These are phyloP conservation scores for Phaedon cochleariae DNA, from an alignment of 2,888 invertebrate genomes.

Conservation along the genomic window DNA sequence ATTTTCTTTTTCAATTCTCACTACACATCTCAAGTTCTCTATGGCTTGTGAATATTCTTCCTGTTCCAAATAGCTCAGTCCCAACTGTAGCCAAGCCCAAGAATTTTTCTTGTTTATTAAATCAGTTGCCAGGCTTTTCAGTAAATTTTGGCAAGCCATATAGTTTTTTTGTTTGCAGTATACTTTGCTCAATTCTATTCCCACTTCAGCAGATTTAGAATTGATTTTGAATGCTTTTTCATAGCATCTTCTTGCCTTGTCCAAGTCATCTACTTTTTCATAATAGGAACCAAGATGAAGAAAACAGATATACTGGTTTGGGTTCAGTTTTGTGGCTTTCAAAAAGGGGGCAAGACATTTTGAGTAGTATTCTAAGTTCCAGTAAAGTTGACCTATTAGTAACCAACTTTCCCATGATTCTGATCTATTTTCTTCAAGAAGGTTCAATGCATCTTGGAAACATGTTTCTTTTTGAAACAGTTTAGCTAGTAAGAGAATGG, in stretches of 20 bases:
- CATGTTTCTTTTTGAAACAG: conserved; percentile 64
- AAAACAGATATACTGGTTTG: conserved; percentile 79
- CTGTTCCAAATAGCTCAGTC: conserved; percentile 79
- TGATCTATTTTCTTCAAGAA: conserved; percentile 60
- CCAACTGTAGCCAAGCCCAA: conserved; percentile 87
- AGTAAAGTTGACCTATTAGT: conserved; percentile 70
- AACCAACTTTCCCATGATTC: conserved; percentile 66
- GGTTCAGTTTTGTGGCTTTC: conserved; percentile 76
- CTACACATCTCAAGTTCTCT: conserved; percentile 76
- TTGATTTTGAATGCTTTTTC: conserved; percentile 84
- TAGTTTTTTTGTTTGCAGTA: conserved; percentile 75
- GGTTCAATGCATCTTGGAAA: conserved; percentile 66
- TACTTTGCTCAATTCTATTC: conserved; percentile 78
- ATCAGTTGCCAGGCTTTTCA: conserved; percentile 64
- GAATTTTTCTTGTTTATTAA: conserved; percentile 60
- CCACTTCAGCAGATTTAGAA: conserved; percentile 71
- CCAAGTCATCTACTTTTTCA: conserved; percentile 69
- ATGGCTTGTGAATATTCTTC: conserved; percentile 80
- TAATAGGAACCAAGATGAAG: conserved; percentile 81
- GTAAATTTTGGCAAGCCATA: conserved; percentile 70
- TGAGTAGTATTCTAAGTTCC: conserved; percentile 67
- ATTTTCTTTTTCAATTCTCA: conserved; percentile 74
- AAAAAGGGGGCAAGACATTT: conserved; percentile 72
- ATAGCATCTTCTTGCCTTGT: conserved; percentile 83
- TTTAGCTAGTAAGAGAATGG: conserved; percentile 64